Conservation (phyloP, 2,113 vertebrate species). For the Crotalus helleri region DNA sequence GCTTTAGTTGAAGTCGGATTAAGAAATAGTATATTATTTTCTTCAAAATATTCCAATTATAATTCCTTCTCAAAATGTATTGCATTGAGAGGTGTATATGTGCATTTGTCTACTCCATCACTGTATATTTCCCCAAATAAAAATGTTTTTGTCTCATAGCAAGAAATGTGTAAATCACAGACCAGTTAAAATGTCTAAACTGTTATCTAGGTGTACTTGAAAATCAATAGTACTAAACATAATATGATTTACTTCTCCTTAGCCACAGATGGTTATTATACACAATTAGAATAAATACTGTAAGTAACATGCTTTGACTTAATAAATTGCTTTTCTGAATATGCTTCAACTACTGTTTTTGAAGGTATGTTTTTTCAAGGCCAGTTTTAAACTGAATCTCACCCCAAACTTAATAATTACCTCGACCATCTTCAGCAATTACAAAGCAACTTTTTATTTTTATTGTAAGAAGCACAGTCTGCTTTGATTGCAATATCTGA, state of each 20-base stretch:
- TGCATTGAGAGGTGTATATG: neutral
- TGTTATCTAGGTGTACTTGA: neutral
- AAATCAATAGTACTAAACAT: neutral
- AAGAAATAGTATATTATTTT: neutral
- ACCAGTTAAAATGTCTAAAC: neutral
- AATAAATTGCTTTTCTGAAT: neutral
- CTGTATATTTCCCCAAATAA: neutral
- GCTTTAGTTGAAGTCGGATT: neutral
- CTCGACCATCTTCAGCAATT: neutral
- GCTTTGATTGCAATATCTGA: constrained; percentile 4
- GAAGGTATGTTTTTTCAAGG: neutral
- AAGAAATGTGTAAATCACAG: neutral
- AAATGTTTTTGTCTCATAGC: neutral
- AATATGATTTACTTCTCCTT: neutral
- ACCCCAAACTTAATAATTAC: neutral
- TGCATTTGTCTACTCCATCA: neutral
- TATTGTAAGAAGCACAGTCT: neutral
- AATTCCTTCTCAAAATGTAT: neutral
- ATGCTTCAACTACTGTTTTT: neutral
- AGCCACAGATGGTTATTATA: neutral
- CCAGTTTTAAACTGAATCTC: neutral
- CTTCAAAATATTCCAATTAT: neutral
- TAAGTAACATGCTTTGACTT: neutral
- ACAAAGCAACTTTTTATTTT: neutral
- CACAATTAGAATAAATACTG: neutral